Evolutionary conservation across 2,113 vertebrate species (phyloP).

Genomic region (Channa argus): DNA sequence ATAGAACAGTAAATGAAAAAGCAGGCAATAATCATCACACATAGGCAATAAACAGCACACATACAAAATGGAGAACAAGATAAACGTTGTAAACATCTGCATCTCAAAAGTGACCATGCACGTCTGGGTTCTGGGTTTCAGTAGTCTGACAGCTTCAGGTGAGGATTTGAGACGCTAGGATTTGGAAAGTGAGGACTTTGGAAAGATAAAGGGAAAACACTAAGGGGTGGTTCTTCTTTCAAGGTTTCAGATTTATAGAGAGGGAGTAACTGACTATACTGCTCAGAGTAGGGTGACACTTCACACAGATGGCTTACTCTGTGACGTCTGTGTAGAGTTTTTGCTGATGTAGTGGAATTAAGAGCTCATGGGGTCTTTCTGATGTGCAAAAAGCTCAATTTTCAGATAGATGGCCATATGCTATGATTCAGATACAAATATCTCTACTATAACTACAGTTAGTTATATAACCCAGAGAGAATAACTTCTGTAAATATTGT

Average conservation of each 20-base stretch:
- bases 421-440: no score
- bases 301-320: slow-evolving; percentile 66
- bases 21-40: slow-evolving; percentile 81
- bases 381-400: background rate
- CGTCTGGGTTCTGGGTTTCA: slow-evolving; percentile 50
- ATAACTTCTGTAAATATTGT: no score
- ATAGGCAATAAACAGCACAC: slow-evolving; percentile 79
- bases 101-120: slow-evolving; percentile 86
- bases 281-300: slow-evolving; percentile 70
- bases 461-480: no score
- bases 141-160: slow-evolving; percentile 50
- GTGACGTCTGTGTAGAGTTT: slow-evolving; percentile 41
- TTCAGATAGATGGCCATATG: background rate
- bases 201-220: slow-evolving; percentile 58
- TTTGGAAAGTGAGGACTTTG: slow-evolving; percentile 65
- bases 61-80: slow-evolving; percentile 44
- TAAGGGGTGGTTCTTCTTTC: slow-evolving; percentile 54
- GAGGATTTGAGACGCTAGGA: slow-evolving; percentile 61
- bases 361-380: background rate
- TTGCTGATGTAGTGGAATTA: background rate
- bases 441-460: no score
- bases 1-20: slow-evolving; percentile 35
- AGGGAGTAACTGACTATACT: slow-evolving; percentile 71
- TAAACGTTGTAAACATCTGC: slow-evolving; percentile 93
- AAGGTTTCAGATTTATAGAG: slow-evolving; percentile 75